Percentiles rank a stretch among this genome's conserved stretches.
These are phyloP conservation scores for Stigmatopora argus DNA, from an alignment of 2,113 vertebrate genomes.

Conservation along the genomic window DNA sequence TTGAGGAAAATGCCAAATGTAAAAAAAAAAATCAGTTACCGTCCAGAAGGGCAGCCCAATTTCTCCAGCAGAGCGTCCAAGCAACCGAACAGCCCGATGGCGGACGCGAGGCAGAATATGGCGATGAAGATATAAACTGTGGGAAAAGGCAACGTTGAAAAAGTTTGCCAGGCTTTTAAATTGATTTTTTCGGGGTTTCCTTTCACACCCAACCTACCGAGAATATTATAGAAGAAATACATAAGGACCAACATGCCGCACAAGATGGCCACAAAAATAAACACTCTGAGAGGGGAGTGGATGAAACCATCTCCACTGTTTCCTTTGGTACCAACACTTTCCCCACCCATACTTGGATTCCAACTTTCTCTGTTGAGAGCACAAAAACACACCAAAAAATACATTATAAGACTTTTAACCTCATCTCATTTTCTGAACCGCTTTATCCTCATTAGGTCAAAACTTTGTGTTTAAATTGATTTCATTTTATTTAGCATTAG, in stretches of 20 bases:
- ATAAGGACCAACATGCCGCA: slow-evolving; percentile 88
- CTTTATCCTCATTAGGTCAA: too few species aligned
- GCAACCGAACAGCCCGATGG: slow-evolving; percentile 86
- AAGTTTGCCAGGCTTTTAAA: too few species aligned
- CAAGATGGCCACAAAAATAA: slow-evolving; percentile 84
- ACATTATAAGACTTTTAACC: neutral
- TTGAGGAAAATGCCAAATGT: neutral
- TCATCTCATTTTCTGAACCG: too few species aligned
- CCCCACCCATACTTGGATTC: slow-evolving; percentile 54
- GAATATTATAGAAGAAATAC: slow-evolving; percentile 88
- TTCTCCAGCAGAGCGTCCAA: slow-evolving; percentile 76
- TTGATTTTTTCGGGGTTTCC: neutral
- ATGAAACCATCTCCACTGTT: slow-evolving; percentile 57
- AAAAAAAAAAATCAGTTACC: slow-evolving; percentile 56
- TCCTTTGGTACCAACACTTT: slow-evolving; percentile 36
- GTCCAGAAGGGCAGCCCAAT: slow-evolving; percentile 75
- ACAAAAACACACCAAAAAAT: slow-evolving; percentile 2
- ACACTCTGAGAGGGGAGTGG: slow-evolving; percentile 82
- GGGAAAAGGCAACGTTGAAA: neutral
- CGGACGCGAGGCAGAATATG: slow-evolving; percentile 88
- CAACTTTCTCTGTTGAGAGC: slow-evolving; percentile 71
- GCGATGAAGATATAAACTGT: slow-evolving; percentile 88
- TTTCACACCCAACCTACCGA: slow-evolving; percentile 74
- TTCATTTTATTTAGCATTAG: too few species aligned
- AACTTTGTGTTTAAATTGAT: too few species aligned